Evolutionary conservation across 1,140 invertebrate genomes (phyloP).

Genomic region (Orchesella cincta): DNA sequence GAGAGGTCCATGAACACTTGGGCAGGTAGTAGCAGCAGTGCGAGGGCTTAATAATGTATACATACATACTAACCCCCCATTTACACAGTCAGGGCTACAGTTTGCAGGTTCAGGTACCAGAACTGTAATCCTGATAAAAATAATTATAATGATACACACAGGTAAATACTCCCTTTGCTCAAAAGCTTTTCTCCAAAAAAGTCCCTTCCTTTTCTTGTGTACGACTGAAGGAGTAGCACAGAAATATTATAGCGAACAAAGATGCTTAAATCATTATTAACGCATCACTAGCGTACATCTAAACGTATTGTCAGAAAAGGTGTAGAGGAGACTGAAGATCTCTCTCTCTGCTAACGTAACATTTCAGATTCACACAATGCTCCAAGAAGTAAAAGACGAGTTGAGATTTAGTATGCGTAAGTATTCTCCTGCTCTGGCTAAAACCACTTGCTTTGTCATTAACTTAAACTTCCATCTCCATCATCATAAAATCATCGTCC

Average conservation of each 20-base stretch:
- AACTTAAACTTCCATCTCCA: not conserved
- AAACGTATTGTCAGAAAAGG: too few species aligned
- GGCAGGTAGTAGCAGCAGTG: constrained; percentile 14
- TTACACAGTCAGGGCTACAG: not conserved
- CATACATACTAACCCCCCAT: not conserved
- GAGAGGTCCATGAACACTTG: constrained; percentile 5
- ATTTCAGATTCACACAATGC: not conserved
- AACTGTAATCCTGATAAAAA: constrained; percentile 3
- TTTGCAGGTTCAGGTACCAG: constrained; percentile 27
- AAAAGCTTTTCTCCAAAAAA: constrained; percentile 1
- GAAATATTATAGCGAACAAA: not conserved
- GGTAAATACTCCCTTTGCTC: constrained; percentile 2
- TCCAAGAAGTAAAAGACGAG: not conserved
- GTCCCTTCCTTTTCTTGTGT: not conserved
- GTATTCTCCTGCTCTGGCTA: not conserved
- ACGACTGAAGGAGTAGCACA: not conserved
- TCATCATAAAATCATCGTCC: not conserved
- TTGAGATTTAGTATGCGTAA: not conserved
- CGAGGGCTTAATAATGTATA: not conserved
- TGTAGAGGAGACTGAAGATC: not conserved
- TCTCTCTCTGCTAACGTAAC: not conserved
- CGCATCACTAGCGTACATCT: too few species aligned
- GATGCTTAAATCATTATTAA: not conserved
- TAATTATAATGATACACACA: constrained; percentile 15
- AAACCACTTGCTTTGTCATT: constrained; percentile 21